These are phyloP conservation scores for Empidonax alnorum DNA, from an alignment of 2,113 vertebrate genomes.

Conservation along the genomic window DNA sequence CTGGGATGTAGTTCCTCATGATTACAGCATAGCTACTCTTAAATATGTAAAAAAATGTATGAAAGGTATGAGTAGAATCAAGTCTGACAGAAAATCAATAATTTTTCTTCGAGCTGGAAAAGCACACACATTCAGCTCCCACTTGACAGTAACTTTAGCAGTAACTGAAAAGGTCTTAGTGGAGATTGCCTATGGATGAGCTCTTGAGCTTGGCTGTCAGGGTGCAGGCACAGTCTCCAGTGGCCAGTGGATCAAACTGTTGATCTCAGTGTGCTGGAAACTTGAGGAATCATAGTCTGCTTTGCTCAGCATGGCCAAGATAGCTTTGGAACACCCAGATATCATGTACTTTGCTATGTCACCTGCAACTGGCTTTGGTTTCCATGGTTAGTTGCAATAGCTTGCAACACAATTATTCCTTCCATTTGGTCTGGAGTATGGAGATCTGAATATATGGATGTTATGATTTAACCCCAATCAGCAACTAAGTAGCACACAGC, in stretches of 20 bases:
- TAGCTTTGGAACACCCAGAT: too few species aligned
- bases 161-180: background rate
- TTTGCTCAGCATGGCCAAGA: background rate
- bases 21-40: background rate
- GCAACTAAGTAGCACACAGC: background rate
- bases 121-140: background rate
- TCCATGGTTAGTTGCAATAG: background rate
- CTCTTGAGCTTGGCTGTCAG: background rate
- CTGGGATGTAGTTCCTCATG: background rate
- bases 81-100: background rate
- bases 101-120: background rate
- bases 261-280: background rate
- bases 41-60: background rate
- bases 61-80: background rate
- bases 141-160: background rate
- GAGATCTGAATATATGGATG: background rate
- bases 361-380: background rate
- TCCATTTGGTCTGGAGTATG: background rate
- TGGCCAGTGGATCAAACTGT: background rate
- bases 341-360: background rate
- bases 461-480: background rate
- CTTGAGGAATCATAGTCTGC: background rate
- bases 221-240: background rate
- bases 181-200: background rate
- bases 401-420: background rate